Base-by-base conservation (phyloP, 2,888 invertebrate genomes). In the Synanthedon myopaeformis region DNA sequence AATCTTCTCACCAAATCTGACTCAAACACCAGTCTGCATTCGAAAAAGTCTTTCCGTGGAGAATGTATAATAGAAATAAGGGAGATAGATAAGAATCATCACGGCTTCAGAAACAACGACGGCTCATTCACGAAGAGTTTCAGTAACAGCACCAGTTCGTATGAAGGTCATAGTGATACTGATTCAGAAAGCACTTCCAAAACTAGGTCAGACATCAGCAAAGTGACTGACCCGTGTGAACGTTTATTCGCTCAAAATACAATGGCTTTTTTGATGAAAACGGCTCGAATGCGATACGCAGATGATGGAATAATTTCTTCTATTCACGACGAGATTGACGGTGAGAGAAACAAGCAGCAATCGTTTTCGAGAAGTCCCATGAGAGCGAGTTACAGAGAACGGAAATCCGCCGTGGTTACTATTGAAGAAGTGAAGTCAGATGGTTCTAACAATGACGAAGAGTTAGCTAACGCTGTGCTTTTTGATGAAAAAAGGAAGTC, bases 121-220 rank as follows among this genome's bases (percentile, higher is more conserved):
- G 74, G 74, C 49, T 64, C 70, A 10, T 77, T 74, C 55, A 75
- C 71, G 1, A 90, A 90, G 63, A 81, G 87, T 60, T 89, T 89
- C 62, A 87, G 89, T 55, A 90, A 91, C 60, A 91, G 91, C 63
- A 89, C 90, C 8, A 91, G 91, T 61, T 91, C 90, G 5, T 91
- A 91, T 61, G 91, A 92, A 57, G 90, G 90, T 42, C 91, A 90
- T 62, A 91, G 91, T 63, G 91, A 91, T 63, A 91, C 91, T 49
- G 91, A 92, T 73, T 91, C 91, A 3, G 82, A 91, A 57, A 90
- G 89, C 58, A 90, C 78, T 19, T 76, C 71, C 41, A 86, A 78
- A 65, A 75, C 72, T 45, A 70, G 79, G 17, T 54, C 68, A 11
- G 84, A 85, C 42, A 72, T 70, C 51, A 56, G 58, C 35, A 84